Percentiles rank a stretch among this genome's conserved stretches.
These are phyloP conservation scores for Urocolius indicus DNA, from an alignment of 2,113 vertebrate species.

Conservation along the genomic window DNA sequence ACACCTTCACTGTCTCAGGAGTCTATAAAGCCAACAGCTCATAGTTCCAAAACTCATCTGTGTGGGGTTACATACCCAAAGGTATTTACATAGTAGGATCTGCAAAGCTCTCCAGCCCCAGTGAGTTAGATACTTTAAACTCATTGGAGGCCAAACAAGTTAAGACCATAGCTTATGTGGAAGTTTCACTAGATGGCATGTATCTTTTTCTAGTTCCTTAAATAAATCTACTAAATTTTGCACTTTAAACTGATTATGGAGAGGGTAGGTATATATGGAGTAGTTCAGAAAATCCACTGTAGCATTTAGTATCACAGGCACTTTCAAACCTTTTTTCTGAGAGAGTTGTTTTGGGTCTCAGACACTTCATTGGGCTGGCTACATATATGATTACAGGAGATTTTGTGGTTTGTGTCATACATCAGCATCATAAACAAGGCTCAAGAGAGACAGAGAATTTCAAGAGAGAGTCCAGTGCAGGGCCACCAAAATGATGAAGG, in stretches of 20 bases:
- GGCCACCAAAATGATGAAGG: too few relatives aligned
- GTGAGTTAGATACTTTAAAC: not conserved
- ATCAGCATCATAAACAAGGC: not conserved
- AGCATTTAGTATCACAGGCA: not conserved
- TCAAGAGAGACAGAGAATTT: too few relatives aligned
- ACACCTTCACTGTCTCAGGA: not conserved
- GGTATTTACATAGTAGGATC: not conserved
- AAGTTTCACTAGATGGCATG: accelerated
- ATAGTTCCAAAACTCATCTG: not conserved
- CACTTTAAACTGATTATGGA: not conserved
- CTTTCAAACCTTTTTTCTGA: not conserved
- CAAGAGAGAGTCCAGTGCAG: too few relatives aligned
- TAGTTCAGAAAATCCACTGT: not conserved
- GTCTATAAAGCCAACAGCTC: not conserved
- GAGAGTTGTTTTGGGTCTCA: not conserved
- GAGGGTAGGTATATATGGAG: not conserved
- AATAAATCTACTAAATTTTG: not conserved
- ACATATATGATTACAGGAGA: not conserved
- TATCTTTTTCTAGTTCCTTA: not conserved
- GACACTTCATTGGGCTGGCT: not conserved
- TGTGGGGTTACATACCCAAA: accelerated
- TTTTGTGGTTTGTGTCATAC: accelerated
- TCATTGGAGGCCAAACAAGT: not conserved
- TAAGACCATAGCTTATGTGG: not conserved
- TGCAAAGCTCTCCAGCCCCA: not conserved